Conservation (phyloP, 2,113 vertebrate genomes). For the Ailurus styani region DNA sequence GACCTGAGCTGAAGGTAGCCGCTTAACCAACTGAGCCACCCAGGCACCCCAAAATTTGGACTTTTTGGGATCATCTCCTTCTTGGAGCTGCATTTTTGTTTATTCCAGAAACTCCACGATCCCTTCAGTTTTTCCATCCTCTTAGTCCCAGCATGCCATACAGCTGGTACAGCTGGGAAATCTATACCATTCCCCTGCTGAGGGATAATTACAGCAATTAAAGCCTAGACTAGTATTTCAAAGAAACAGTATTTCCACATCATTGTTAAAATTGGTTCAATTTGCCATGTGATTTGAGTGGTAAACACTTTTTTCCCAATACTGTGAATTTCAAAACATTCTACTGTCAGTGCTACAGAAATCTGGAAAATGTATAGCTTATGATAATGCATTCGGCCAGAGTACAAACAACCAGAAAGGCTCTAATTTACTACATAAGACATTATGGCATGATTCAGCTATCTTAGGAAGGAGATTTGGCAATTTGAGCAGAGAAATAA, state of each 20-base stretch:
- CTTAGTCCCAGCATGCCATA: slow-evolving; percentile 12
- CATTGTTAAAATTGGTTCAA: slow-evolving; percentile 57
- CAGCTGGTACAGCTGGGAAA: slow-evolving; percentile 68
- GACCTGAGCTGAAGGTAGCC: no score
- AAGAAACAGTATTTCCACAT: slow-evolving; percentile 41
- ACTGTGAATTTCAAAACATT: slow-evolving; percentile 43
- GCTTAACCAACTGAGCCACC: no score
- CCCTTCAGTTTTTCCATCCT: slow-evolving; percentile 6
- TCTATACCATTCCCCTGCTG: slow-evolving; percentile 17
- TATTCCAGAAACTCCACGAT: slow-evolving; percentile 13
- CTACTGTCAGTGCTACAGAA: not conserved
- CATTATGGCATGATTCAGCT: not conserved
- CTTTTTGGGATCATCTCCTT: not conserved
- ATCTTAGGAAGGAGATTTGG: not conserved
- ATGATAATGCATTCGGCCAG: not conserved
- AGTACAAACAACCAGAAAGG: not conserved
- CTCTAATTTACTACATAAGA: not conserved
- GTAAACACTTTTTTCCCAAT: slow-evolving; percentile 48
- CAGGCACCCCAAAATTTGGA: not conserved
- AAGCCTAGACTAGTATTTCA: slow-evolving; percentile 57
- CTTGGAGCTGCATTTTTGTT: slow-evolving; percentile 28
- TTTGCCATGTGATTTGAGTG: slow-evolving; percentile 30
- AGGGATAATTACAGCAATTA: slow-evolving; percentile 66
- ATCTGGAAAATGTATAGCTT: not conserved
- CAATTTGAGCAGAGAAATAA: not conserved